A percentile compares a stretch with the other conserved stretches of the same genome.
Evolutionary conservation across 2,113 vertebrate genomes (phyloP).

Genomic region (Strigops habroptila): DNA sequence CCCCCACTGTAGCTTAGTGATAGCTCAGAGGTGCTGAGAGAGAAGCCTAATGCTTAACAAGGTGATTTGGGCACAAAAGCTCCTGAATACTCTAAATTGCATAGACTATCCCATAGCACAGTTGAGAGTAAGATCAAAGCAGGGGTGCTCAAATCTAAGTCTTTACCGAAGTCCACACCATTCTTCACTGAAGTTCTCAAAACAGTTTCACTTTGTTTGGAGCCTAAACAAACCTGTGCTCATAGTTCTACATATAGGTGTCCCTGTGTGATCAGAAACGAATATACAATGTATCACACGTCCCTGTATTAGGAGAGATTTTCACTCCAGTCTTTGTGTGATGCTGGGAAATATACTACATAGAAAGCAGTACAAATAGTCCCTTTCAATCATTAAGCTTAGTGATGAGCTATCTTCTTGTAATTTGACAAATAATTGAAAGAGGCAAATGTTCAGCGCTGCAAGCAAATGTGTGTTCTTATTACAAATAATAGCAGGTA

Average conservation of each 20-base stretch:
- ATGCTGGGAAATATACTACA: not conserved
- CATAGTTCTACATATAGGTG: fast-evolving
- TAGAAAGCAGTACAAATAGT: not conserved
- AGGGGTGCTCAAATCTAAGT: not conserved
- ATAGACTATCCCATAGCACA: not conserved
- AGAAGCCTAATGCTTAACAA: not conserved
- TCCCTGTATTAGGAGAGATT: not conserved
- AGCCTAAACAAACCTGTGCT: not conserved
- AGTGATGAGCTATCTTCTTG: not conserved
- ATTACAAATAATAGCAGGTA: not conserved
- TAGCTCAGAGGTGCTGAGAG: not conserved
- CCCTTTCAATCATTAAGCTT: not conserved
- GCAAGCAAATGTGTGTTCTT: not conserved
- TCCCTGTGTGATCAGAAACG: not conserved
- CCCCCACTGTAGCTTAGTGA: not conserved
- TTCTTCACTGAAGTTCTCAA: not conserved
- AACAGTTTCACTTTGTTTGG: not conserved
- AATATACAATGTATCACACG: not conserved
- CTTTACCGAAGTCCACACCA: not conserved
- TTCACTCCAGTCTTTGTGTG: not conserved
- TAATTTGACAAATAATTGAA: not conserved
- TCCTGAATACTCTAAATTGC: not conserved
- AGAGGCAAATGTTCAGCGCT: not conserved
- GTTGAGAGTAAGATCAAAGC: not conserved
- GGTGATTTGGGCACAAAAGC: not conserved